Base-by-base conservation (phyloP, 1,140 invertebrate species). In the Rhopalosiphum padi region DNA sequence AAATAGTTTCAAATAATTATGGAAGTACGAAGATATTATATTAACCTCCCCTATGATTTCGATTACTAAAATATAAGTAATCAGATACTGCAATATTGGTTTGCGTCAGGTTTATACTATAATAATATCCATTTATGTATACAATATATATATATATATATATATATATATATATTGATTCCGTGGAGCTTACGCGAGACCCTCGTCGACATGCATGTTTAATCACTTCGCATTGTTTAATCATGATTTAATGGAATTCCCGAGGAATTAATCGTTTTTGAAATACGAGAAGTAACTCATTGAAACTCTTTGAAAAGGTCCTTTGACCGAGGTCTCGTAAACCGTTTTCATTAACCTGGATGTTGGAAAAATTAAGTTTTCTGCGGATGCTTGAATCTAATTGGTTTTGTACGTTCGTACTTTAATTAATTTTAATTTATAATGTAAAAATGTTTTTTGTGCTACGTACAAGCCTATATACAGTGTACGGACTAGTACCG, bases 251-350 rank as follows among this genome's bases (percentile, higher is more conserved):
- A 89, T 89, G 88, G 51, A 89, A 55, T 53, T 89, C 11, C 35
- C 3, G 35, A 89, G 7, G 22, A 89, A 89, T 55, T 89, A 55
- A 55, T 37, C 15, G 48, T 89, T 89, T 55, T 53, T 55, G 51
- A 89, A 89, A 89, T 89, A 55, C 51, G 51, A 89, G 88, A 89
- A 55, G 88, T 89, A 37, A 89, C 87, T 53, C 48, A 21, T 37
- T 48, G n/a, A 51, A 35, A 89, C 87, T 77, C 60, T 48, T 53
- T 53, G 48, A 37, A 89, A 51, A n/a, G 86, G 87, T 25, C 87
- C 48, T 89, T 89, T 53, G 87, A 89, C 87, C 46, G 51, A 53
- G 87, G 48, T 35, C 87, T 89, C n/a, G n/a, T 37, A 53, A 35
- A 89, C 21, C 9, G 5, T 53, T 53, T 89, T 37, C n/a, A 89